Base-by-base conservation (phyloP, 2,888 invertebrate genomes). In the Acleris literana region DNA sequence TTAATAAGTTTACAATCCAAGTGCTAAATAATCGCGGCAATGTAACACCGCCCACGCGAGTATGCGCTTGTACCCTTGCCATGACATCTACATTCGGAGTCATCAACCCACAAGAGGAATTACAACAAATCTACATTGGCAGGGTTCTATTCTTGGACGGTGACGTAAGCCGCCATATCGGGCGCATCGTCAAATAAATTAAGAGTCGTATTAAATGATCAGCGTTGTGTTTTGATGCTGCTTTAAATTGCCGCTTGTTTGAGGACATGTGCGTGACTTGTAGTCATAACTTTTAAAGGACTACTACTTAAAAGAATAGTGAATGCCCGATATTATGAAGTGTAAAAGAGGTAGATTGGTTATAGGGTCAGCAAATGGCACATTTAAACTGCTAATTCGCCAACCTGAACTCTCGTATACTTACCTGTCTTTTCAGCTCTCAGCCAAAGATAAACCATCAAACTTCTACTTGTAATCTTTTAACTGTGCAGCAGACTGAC, bases 81-180 rank as follows among this genome's bases (percentile, higher is more conserved):
- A 70, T 88, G 92, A 92, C 92, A 88, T 92, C 87, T 82, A 88
- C 87, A 85, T 77, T 74, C 67, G 76, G 81, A 86, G 92, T 89
- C 92, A 90, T 89, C 85, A 89, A 90, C 90, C 91, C 79, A 82
- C 73, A 74, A 72, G 82, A 90, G 89, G 91, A 86, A 79, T 78
- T 80, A 86, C 85, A 88, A 85, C 86, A 86, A 86, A 81, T 86
- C 80, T 77, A 82, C 85, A 88, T 85, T 85, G 86, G 88, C 86
- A 85, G 83, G 76, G 73, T 76, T 80, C 85, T 92, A 90, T 92
- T 89, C 83, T 81, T 73, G 82, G 83, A 77, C 72, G 78, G 82
- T 92, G 92, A 92, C 87, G 90, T 82, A 87, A 88, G 82, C 75
- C 58, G 6, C 70, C 70, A 71, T 71, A 74, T 73, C 76, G 71